Percentiles rank a stretch among this genome's conserved stretches.
Conservation (phyloP, 2,113 vertebrate species). For the Centrocercus urophasianus region DNA sequence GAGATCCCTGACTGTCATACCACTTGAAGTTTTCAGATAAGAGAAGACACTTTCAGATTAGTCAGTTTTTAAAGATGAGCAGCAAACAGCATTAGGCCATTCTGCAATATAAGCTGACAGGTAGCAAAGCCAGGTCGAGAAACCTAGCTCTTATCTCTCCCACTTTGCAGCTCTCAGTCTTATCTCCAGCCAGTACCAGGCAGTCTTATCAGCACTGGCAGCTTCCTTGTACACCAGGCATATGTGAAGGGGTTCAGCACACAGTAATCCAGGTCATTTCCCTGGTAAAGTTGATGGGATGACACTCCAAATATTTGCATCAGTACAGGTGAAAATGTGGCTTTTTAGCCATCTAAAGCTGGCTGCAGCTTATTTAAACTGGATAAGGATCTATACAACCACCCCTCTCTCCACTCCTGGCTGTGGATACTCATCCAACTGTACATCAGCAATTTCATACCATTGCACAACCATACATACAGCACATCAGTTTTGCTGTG, state of each 20-base stretch:
- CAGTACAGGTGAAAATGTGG: not conserved
- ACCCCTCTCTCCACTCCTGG: not conserved
- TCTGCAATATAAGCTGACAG: not conserved
- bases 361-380: not conserved
- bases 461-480: rapidly evolving
- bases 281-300: not conserved
- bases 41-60: not conserved
- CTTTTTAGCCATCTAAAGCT: not conserved
- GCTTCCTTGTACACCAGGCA: not conserved
- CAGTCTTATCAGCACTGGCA: not conserved
- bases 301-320: rapidly evolving
- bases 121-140: not conserved
- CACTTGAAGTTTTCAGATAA: not conserved
- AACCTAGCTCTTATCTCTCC: not conserved
- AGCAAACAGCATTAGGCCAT: not conserved
- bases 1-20: not conserved
- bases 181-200: not conserved
- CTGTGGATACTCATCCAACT: not conserved
- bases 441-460: not conserved
- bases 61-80: not conserved
- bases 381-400: not conserved
- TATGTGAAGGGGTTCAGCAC: rapidly evolving
- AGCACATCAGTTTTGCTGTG: not conserved
- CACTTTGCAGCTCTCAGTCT: not conserved
- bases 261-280: rapidly evolving